Evolutionary conservation across 2,797 vertebrate species (phyloP), one percentile per base, ranked within the genome.

Genomic region (Crax fasciolata): DNA sequence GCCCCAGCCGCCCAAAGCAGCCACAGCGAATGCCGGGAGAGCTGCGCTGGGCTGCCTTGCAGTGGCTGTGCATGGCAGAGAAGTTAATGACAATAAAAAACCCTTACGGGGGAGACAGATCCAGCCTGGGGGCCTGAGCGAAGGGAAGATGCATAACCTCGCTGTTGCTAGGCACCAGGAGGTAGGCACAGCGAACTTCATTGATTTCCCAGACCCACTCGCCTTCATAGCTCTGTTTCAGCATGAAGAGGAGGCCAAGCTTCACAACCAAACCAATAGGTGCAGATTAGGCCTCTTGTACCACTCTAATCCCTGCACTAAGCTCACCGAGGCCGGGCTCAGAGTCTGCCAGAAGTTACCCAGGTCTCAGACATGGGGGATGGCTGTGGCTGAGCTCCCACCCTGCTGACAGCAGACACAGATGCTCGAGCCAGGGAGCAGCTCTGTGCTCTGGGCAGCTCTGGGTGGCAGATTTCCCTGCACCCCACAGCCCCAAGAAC

Each of bases 161-260:
- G 15, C 48, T 72, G 76, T 27, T 35, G 48, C 57, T 63, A 85
- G 30, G 38, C 49, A 88, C 25, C 75, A 61, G 77, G 57, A 67
- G 73, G 63, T 20, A 79, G 58, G 51, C 2, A 1, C 7, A 58
- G 61, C 59, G 61, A 86, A 92, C 52, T 71, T 70, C 67, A 74
- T n/a, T 1, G 1, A 24, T 71, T 82, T 55, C 93, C 65, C 39
- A 89, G 67, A 73, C 44, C 24, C 28, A 8, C 51, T 51, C 49
- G 44, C 62, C 84, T 87, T 65, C 35, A 38, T 43, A 77, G 84
- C 55, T 90, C n/a, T 41, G 41, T 52, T 81, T 70, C 79, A 65
- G 55, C 25, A 21, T 13, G 17, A 28, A 63, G 49, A 6, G 6
- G 28, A 80, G 55, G 49, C 65, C 6, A n/a, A 62, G 55, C 65